A percentile compares a stretch with the other conserved stretches of the same genome.
phyloP scores from a whole-genome alignment of 1,140 invertebrate species.

The Drosophila sulfurigaster region DNA sequence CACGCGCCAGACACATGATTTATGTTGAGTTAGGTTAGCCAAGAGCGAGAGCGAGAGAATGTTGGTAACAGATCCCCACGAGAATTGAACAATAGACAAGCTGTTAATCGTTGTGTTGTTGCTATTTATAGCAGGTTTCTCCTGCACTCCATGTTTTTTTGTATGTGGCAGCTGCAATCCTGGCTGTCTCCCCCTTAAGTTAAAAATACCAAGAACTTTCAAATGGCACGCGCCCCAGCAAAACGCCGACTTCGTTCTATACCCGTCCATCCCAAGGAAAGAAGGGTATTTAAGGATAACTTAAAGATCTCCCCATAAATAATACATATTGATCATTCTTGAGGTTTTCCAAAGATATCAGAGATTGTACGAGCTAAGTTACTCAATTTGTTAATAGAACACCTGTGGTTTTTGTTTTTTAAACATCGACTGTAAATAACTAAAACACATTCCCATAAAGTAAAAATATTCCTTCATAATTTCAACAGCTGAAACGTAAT shows the following conservation, averaged over 20 bases:
- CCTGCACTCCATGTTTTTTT: neutral
- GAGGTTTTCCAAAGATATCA: no score
- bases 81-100: neutral
- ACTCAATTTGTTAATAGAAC: no score
- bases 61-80: slow-evolving; percentile 1
- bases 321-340: no score
- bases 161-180: slow-evolving; percentile 24
- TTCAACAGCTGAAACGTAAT: no score
- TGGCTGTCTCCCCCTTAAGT: slow-evolving; percentile 18
- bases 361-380: no score
- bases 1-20: slow-evolving; percentile 18
- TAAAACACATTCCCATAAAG: no score
- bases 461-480: no score
- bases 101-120: neutral
- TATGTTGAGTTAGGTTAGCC: slow-evolving; percentile 14
- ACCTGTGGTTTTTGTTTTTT: no score
- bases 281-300: no score
- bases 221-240: slow-evolving; percentile 44
- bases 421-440: no score
- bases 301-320: no score
- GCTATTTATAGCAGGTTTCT: slow-evolving; percentile 13
- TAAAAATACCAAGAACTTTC: slow-evolving; percentile 36
- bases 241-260: slow-evolving; percentile 21
- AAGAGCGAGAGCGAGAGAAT: neutral
- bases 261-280: no score